Conservation (phyloP, 2,888 invertebrate genomes). For the Andrena chrysosceles region DNA sequence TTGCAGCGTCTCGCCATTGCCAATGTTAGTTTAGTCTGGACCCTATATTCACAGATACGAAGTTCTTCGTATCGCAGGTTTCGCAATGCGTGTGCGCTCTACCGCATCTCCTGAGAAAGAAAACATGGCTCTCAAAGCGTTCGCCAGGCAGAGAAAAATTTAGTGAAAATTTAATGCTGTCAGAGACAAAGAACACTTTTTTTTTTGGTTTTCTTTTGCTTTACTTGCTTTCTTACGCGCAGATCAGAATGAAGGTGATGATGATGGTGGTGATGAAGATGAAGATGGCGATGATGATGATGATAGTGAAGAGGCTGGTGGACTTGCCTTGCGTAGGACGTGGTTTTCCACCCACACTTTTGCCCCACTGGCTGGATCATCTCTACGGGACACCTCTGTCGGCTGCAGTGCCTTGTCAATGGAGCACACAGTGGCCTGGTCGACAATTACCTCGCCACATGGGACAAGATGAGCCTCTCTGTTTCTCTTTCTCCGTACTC, state of each 20-base stretch:
- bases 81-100: conserved; percentile 48
- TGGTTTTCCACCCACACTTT: conserved; percentile 58
- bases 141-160: conserved; percentile 35
- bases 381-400: conserved; percentile 39
- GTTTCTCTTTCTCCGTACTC: conserved; percentile 40
- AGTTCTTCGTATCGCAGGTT: conserved; percentile 53
- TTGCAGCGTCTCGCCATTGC: conserved; percentile 51
- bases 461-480: conserved; percentile 54
- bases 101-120: conserved; percentile 75
- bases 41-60: conserved; percentile 53
- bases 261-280: conserved; percentile 1
- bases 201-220: conserved; percentile 14
- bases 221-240: conserved; percentile 40
- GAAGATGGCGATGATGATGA: background rate
- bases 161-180: conserved; percentile 33
- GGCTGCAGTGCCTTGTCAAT: conserved; percentile 51
- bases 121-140: conserved; percentile 73
- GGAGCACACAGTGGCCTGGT: conserved; percentile 58
- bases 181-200: conserved; percentile 18
- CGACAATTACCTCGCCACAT: conserved; percentile 68
- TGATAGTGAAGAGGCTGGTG: conserved; percentile 20
- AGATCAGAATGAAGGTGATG: conserved; percentile 52
- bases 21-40: conserved; percentile 58
- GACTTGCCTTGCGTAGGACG: conserved; percentile 69
- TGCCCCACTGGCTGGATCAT: conserved; percentile 40